A percentile compares a stretch with the other conserved stretches of the same genome.
Conservation (phyloP, 2,888 invertebrate species). For the Drosophila anomalata region DNA sequence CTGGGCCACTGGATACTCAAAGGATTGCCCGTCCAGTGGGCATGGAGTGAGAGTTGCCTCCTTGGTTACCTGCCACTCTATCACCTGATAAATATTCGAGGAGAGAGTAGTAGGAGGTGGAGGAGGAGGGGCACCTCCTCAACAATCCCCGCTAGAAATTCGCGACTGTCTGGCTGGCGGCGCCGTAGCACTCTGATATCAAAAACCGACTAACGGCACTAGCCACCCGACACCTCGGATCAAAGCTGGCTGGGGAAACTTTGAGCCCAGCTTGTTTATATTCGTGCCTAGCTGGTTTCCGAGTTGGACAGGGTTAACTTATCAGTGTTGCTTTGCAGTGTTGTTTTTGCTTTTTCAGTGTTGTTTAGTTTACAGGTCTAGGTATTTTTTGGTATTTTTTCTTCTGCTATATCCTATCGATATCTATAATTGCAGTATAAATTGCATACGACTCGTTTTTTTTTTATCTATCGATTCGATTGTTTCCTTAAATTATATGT, state of each 20-base stretch:
- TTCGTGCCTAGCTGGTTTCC: not conserved
- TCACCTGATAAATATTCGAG: not conserved
- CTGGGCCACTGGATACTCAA: not conserved
- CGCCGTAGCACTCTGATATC: not conserved
- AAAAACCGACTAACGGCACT: slow-evolving; percentile 2
- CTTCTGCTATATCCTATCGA: too few relatives aligned
- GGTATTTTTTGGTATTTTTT: not conserved
- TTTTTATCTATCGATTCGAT: too few relatives aligned
- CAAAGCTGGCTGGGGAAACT: not conserved
- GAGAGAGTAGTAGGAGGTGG: not conserved
- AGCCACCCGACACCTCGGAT: slow-evolving; percentile 2
- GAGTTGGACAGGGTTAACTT: slow-evolving; percentile 2
- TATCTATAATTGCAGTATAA: too few relatives aligned
- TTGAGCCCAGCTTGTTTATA: slow-evolving; percentile 1
- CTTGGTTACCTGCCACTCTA: not conserved
- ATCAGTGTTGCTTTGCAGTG: not conserved
- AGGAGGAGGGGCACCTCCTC: slow-evolving; percentile 1
- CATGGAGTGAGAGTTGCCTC: not conserved
- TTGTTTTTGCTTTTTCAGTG: not conserved
- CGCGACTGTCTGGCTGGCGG: slow-evolving; percentile 2
- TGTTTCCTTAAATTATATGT: too few relatives aligned
- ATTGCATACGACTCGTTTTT: too few relatives aligned
- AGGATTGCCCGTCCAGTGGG: slow-evolving; percentile 1
- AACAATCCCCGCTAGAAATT: slow-evolving; percentile 1
- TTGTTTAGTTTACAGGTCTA: too few relatives aligned